Conservation (phyloP, 2,113 vertebrate genomes). For the Tragelaphus imberbis region DNA sequence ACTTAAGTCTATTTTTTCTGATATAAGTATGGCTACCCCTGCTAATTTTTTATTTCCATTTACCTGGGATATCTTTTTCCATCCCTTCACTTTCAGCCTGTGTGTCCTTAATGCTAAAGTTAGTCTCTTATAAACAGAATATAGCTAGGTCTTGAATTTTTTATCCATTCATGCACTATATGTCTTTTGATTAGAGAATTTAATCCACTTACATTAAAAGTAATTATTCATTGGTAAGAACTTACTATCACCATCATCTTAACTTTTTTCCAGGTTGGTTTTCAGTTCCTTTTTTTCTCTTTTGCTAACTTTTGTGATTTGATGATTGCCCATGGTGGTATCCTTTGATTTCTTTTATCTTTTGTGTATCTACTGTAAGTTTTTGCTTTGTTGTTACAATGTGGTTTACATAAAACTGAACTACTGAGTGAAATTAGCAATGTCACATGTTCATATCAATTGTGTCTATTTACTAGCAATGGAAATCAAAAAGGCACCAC, state of each 20-base stretch:
- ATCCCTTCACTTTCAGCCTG: not conserved
- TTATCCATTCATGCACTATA: not conserved
- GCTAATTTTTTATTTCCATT: not conserved
- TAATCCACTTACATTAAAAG: not conserved
- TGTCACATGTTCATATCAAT: not conserved
- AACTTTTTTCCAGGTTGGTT: not conserved
- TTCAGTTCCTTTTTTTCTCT: not conserved
- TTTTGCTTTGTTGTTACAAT: not conserved
- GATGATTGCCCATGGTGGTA: not conserved
- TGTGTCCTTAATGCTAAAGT: not conserved
- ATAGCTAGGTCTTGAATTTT: not conserved
- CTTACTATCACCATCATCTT: not conserved
- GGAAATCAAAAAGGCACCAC: not conserved
- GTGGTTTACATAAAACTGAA: not conserved
- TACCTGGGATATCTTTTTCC: not conserved
- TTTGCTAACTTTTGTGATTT: not conserved
- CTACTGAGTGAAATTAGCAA: not conserved
- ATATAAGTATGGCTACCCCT: not conserved
- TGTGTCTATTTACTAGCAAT: not conserved
- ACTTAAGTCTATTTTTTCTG: not conserved
- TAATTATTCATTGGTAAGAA: not conserved
- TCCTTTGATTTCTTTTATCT: not conserved
- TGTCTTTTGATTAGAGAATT: not conserved
- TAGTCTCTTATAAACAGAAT: not conserved
- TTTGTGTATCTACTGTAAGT: not conserved